These are phyloP conservation scores for Cinclus mexicanus DNA, from an alignment of 2,113 vertebrate species.

Conservation along the genomic window DNA sequence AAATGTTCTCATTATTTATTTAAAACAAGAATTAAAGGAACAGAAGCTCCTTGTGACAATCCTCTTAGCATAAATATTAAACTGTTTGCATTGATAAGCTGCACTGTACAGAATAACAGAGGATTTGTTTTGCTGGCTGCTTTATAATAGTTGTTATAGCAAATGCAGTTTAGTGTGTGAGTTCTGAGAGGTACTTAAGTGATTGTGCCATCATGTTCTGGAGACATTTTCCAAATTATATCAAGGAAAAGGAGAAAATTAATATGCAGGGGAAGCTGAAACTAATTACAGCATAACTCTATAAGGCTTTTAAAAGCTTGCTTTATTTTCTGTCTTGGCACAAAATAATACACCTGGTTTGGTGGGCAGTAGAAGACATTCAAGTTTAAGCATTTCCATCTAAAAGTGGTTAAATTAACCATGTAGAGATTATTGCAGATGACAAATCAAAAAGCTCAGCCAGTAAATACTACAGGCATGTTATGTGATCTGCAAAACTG, in stretches of 20 bases:
- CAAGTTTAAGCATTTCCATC: slow-evolving; percentile 49
- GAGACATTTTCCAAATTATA: slow-evolving; percentile 63
- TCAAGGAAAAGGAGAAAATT: slow-evolving; percentile 58
- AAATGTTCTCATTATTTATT: slow-evolving; percentile 99
- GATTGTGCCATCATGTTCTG: slow-evolving; percentile 29
- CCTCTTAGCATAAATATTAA: slow-evolving; percentile 90
- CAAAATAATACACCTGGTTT: slow-evolving; percentile 40
- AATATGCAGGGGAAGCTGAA: slow-evolving; percentile 67
- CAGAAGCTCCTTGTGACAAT: slow-evolving; percentile 87
- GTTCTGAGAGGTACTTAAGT: slow-evolving; percentile 51
- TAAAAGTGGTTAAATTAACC: slow-evolving; percentile 59
- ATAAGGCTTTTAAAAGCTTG: slow-evolving; percentile 54
- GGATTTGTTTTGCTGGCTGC: slow-evolving; percentile 43
- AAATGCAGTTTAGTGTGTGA: neutral
- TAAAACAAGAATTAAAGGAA: slow-evolving; percentile 97
- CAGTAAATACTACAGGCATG: slow-evolving; percentile 27
- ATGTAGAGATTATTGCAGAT: slow-evolving; percentile 52
- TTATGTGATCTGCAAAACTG: slow-evolving; percentile 52
- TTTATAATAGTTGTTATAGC: slow-evolving; percentile 57
- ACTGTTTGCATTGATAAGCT: slow-evolving; percentile 79
- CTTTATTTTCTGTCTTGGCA: slow-evolving; percentile 57
- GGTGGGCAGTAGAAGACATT: slow-evolving; percentile 45
- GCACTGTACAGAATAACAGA: slow-evolving; percentile 52
- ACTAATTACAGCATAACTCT: slow-evolving; percentile 64
- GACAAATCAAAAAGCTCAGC: slow-evolving; percentile 61